phyloP scores from a whole-genome alignment of 2,797 vertebrate species.

The Artibeus lituratus region DNA sequence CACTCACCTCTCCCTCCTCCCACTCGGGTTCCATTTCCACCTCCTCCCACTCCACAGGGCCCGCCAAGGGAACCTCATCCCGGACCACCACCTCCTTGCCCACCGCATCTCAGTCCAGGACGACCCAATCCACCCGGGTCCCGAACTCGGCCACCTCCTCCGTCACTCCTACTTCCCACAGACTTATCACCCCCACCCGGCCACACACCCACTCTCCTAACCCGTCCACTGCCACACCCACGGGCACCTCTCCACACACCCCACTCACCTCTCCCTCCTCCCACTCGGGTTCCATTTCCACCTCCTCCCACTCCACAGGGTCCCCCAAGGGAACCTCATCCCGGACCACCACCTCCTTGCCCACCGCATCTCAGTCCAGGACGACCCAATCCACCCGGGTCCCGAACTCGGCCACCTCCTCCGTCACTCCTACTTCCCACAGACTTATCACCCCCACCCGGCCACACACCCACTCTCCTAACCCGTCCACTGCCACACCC shows the following conservation, averaged over 20 bases:
- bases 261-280: no score
- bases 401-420: rapidly evolving
- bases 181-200: no score
- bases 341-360: rapidly evolving
- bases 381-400: rapidly evolving
- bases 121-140: rapidly evolving
- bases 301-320: no score
- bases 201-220: no score
- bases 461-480: no score
- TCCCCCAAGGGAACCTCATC: neutral
- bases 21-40: rapidly evolving
- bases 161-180: no score
- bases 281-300: no score
- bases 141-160: rapidly evolving
- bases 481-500: no score
- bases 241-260: no score
- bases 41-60: neutral
- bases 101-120: rapidly evolving
- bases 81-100: rapidly evolving
- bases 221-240: no score
- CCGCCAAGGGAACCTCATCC: neutral
- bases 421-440: no score
- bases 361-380: rapidly evolving
- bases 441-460: no score
- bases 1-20: rapidly evolving